Evolutionary conservation across 2,888 invertebrate genomes (phyloP), one percentile per base, ranked within the genome.

Genomic region (Rotaria magnacalcarata): DNA sequence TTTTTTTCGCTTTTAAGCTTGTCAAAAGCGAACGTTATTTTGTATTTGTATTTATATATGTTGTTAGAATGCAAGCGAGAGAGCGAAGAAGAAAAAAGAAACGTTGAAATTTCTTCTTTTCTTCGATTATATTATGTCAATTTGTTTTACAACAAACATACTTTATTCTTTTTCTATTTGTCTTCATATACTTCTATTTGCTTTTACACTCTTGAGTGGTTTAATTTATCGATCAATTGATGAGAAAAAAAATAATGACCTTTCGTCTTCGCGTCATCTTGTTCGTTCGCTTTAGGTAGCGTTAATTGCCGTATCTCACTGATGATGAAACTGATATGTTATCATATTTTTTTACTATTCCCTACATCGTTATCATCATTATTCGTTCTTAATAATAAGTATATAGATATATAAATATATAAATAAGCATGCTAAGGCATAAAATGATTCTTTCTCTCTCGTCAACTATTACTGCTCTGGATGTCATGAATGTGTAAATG

Each of bases 181-280:
- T 67, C 67, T 27, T 67, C 34, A 41, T 67, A 67, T 67, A 67
- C 67, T 67, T 67, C 27, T 67, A 67, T 67, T 67, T 67, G 67
- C 27, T 67, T 67, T 67, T 27, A 34, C 67, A 41, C 67, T 67
- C 34, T 41, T 19, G 67, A 67, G 67, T 34, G 16, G 67, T 67
- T 67, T 67, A 67, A 67, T 67, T 67, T 67, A 67, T 67, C 67
- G 67, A 67, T 67, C 67, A 67, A 67, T 67, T 67, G 67, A 67
- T 67, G 67, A 27, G 67, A 67, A 67, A 67, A 67, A 41, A 14
- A 67, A 50, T 34, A 50, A 14, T 14, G 14, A 0, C 34, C 11
- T 67, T 67, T 6, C 19, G 14, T 14, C 6, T 67, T 27, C 16
- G 2, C 14, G 14, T 67, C 19, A 16, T 67, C 34, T 34, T 67